Conservation (phyloP, 1,140 invertebrate genomes). For the Mesaphorura yosii region DNA sequence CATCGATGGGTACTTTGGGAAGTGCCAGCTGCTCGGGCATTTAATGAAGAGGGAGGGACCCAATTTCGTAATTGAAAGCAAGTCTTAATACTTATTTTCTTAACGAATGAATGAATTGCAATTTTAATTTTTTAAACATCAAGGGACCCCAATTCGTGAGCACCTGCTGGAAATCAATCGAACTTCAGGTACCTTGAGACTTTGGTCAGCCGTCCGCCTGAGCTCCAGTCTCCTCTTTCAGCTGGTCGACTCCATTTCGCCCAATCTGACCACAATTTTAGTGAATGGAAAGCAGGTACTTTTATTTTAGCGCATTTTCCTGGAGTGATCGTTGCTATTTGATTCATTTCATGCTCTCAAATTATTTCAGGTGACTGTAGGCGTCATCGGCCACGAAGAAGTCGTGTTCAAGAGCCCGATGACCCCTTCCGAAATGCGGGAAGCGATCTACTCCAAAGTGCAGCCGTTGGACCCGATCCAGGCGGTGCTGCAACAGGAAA, state of each 20-base stretch:
- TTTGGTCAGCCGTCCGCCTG: slow-evolving; percentile 89
- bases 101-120: no score
- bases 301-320: neutral
- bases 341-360: slow-evolving; percentile 1
- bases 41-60: slow-evolving; percentile 69
- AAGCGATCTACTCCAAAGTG: slow-evolving; percentile 70
- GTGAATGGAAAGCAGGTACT: slow-evolving; percentile 91
- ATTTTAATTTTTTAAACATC: no score
- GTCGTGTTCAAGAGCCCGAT: slow-evolving; percentile 93
- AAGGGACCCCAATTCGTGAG: slow-evolving; percentile 52
- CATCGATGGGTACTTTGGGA: slow-evolving; percentile 59
- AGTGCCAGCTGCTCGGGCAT: slow-evolving; percentile 73
- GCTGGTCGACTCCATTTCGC: slow-evolving; percentile 93
- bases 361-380: slow-evolving; percentile 68
- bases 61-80: slow-evolving; percentile 61
- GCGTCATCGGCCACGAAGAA: slow-evolving; percentile 85
- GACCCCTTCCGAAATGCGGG: slow-evolving; percentile 82
- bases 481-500: slow-evolving; percentile 90
- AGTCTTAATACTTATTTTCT: no score
- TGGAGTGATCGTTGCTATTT: slow-evolving; percentile 8
- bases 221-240: slow-evolving; percentile 85
- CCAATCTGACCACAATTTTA: slow-evolving; percentile 90
- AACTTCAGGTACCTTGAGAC: slow-evolving; percentile 69
- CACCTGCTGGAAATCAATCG: slow-evolving; percentile 69
- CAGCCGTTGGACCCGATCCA: slow-evolving; percentile 82